Conservation (phyloP, 2,797 vertebrate genomes). For the Cossypha dichroa region DNA sequence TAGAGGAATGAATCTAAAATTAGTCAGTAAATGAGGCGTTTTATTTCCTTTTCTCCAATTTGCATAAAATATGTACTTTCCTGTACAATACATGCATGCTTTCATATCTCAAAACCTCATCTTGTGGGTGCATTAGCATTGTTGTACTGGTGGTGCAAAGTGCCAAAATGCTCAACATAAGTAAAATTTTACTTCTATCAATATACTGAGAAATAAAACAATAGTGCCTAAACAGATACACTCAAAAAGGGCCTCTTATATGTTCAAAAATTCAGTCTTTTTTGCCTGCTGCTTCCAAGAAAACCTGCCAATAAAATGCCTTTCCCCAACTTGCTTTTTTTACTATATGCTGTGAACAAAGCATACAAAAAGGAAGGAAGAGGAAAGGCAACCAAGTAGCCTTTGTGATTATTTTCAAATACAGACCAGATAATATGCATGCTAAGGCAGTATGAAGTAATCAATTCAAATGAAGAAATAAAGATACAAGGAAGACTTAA, state of each 20-base stretch:
- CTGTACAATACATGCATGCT: neutral
- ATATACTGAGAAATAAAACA: neutral
- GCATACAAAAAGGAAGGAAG: neutral
- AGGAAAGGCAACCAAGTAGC: neutral
- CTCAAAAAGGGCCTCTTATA: neutral
- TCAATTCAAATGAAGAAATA: neutral
- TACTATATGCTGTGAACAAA: neutral
- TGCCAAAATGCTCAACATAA: neutral
- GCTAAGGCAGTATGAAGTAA: neutral
- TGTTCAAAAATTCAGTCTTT: neutral
- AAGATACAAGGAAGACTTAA: neutral
- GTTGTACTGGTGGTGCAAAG: rapidly evolving
- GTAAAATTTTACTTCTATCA: neutral
- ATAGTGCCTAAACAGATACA: neutral
- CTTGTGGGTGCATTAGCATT: neutral
- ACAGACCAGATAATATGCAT: neutral
- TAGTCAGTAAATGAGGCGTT: neutral
- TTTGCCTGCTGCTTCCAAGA: neutral
- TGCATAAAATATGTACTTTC: neutral
- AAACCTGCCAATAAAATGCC: neutral
- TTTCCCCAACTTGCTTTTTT: neutral
- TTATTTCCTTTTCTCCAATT: neutral
- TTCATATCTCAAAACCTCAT: neutral
- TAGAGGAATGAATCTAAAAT: neutral
- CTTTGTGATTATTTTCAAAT: neutral